phyloP scores from a whole-genome alignment of 2,888 invertebrate genomes.

The Graphium colonna region DNA sequence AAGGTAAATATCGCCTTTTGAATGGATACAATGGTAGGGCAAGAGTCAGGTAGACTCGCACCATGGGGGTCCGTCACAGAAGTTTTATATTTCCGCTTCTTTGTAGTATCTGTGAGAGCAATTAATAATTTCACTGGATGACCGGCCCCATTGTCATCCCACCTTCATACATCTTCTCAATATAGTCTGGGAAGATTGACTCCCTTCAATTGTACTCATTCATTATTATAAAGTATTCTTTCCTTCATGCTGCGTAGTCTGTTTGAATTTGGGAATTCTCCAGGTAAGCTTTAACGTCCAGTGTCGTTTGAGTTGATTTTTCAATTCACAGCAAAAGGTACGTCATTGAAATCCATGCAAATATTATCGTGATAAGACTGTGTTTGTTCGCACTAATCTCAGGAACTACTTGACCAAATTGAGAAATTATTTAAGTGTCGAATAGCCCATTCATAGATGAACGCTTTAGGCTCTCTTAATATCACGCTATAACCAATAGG shows the following conservation, averaged over 20 bases:
- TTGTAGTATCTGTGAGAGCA: constrained; percentile 67
- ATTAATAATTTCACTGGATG: constrained; percentile 79
- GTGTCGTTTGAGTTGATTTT: constrained; percentile 18
- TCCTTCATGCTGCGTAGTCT: constrained; percentile 43
- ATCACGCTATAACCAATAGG: no score
- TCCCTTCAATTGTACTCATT: constrained; percentile 70
- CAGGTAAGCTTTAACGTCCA: constrained; percentile 3
- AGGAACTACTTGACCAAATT: no score
- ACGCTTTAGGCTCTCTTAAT: no score
- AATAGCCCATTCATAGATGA: no score
- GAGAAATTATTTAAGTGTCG: no score
- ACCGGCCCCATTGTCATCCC: constrained; percentile 71
- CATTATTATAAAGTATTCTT: constrained; percentile 69
- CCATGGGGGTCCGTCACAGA: constrained; percentile 68
- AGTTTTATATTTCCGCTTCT: constrained; percentile 80
- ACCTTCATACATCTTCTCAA: constrained; percentile 50
- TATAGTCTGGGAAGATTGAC: constrained; percentile 73
- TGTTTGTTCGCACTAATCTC: no score
- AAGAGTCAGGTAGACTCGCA: constrained; percentile 77
- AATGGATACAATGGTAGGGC: constrained; percentile 70
- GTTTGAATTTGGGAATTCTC: constrained; percentile 19
- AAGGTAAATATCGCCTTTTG: constrained; percentile 72
- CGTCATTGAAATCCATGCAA: not conserved
- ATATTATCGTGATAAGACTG: no score
- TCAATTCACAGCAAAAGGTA: not conserved